phyloP scores from a whole-genome alignment of 2,113 vertebrate genomes.

The Sinocyclocheilus grahami region DNA sequence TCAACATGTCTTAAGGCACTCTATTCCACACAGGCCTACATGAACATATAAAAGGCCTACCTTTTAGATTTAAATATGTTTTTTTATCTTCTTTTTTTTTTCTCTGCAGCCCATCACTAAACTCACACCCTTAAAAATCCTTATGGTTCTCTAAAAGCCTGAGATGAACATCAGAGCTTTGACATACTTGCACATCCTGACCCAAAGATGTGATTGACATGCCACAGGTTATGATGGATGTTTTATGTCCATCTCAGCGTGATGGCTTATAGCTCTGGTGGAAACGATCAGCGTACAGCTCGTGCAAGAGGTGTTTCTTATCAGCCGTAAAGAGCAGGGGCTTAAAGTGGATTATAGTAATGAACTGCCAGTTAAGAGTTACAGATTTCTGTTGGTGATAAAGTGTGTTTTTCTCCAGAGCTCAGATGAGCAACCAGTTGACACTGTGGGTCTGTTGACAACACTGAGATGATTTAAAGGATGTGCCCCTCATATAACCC shows the following conservation, averaged over 20 bases:
- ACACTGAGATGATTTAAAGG: conserved; percentile 60
- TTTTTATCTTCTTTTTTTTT: not conserved
- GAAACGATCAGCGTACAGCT: conserved; percentile 66
- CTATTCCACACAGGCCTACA: not conserved
- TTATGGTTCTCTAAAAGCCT: not conserved
- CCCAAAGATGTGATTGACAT: conserved; percentile 43
- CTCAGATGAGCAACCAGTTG: conserved; percentile 26
- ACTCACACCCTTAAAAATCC: not conserved
- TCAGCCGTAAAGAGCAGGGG: conserved; percentile 67
- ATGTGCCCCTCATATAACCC: conserved; percentile 66
- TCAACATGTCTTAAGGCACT: not conserved
- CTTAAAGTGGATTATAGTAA: conserved; percentile 73
- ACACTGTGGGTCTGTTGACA: conserved; percentile 57
- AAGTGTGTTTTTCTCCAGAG: conserved; percentile 60
- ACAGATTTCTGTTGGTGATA: conserved; percentile 60
- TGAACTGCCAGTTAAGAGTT: conserved; percentile 72
- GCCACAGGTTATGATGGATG: conserved; percentile 61
- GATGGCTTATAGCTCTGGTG: conserved; percentile 65
- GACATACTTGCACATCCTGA: not conserved
- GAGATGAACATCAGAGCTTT: not conserved
- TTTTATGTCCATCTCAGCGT: conserved; percentile 68
- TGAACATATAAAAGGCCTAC: not conserved
- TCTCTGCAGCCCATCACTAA: not conserved
- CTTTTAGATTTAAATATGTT: not conserved
- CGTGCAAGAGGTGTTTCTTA: conserved; percentile 75